Percentiles rank a stretch among this genome's conserved stretches.
phyloP scores from a whole-genome alignment of 2,888 invertebrate species.

The Sthenelais limicola region DNA sequence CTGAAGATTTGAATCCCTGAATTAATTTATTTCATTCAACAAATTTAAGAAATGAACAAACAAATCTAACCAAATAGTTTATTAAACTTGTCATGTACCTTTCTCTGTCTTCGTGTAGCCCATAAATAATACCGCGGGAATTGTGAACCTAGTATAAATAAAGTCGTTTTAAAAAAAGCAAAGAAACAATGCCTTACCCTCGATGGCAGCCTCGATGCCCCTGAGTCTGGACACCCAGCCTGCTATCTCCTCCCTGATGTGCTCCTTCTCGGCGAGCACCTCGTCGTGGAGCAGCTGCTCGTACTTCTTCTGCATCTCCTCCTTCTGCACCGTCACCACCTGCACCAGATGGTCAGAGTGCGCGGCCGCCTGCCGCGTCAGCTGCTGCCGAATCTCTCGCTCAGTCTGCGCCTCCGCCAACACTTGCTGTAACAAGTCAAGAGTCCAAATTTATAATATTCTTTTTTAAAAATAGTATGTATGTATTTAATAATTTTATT shows the following conservation, averaged over 20 bases:
- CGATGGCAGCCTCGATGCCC: constrained; percentile 84
- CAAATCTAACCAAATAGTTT: no score
- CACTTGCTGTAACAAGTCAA: constrained; percentile 61
- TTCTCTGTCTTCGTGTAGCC: no score
- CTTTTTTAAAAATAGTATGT: no score
- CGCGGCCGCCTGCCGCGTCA: constrained; percentile 88
- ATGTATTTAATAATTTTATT: no score
- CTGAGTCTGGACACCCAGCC: constrained; percentile 82
- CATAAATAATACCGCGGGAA: no score
- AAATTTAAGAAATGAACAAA: no score
- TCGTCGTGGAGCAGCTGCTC: constrained; percentile 78
- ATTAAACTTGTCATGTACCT: no score
- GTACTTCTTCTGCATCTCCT: constrained; percentile 75
- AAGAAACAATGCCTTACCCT: constrained; percentile 75
- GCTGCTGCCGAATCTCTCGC: constrained; percentile 81
- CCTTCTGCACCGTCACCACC: constrained; percentile 78
- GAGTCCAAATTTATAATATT: no score
- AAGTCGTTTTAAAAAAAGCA: background rate
- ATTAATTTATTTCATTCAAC: no score
- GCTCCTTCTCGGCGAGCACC: constrained; percentile 78
- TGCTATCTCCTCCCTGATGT: constrained; percentile 82
- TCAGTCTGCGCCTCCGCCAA: constrained; percentile 73
- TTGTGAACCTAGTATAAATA: no score
- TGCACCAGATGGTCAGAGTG: constrained; percentile 80
- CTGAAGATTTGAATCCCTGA: no score